These are phyloP conservation scores for Montipora capricornis DNA, from an alignment of 64 coral and sea anemone species.

Conservation along the genomic window DNA sequence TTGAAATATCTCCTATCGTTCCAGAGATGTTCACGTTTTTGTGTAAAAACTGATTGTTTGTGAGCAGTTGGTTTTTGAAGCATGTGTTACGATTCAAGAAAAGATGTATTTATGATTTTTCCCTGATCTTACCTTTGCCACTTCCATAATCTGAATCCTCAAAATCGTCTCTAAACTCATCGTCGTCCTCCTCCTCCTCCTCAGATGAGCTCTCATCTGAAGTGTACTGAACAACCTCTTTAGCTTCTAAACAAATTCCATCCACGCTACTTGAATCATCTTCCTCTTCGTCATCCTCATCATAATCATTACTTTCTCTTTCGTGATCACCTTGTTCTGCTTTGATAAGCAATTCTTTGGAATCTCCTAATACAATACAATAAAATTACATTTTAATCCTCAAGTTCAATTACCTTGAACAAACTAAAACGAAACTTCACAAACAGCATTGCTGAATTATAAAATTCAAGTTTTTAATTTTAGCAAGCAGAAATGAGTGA, in stretches of 20 bases:
- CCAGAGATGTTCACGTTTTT: too few species aligned
- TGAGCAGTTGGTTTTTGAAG: too few species aligned
- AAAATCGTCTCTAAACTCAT: slow-evolving; percentile 8
- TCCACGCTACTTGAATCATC: slow-evolving; percentile 15
- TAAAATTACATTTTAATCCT: not conserved
- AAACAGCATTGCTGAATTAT: too few species aligned
- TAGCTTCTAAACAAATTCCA: not conserved
- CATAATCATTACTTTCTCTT: not conserved
- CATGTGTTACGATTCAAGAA: too few species aligned
- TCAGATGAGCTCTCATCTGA: slow-evolving; percentile 30
- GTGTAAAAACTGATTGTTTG: too few species aligned
- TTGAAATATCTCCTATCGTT: too few species aligned
- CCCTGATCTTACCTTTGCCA: not conserved
- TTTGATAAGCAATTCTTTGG: not conserved
- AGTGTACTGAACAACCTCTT: slow-evolving; percentile 22
- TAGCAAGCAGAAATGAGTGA: too few species aligned
- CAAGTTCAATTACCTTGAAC: too few species aligned
- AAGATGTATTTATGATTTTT: not conserved
- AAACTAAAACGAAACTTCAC: too few species aligned
- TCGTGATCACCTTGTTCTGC: not conserved
- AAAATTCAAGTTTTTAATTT: too few species aligned
- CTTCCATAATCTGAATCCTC: slow-evolving; percentile 45
- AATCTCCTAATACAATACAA: not conserved
- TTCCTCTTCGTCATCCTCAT: slow-evolving; percentile 17
- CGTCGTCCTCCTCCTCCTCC: not conserved